Evolutionary conservation across 2,888 invertebrate genomes (phyloP).

Genomic region (Sycophila texana): DNA sequence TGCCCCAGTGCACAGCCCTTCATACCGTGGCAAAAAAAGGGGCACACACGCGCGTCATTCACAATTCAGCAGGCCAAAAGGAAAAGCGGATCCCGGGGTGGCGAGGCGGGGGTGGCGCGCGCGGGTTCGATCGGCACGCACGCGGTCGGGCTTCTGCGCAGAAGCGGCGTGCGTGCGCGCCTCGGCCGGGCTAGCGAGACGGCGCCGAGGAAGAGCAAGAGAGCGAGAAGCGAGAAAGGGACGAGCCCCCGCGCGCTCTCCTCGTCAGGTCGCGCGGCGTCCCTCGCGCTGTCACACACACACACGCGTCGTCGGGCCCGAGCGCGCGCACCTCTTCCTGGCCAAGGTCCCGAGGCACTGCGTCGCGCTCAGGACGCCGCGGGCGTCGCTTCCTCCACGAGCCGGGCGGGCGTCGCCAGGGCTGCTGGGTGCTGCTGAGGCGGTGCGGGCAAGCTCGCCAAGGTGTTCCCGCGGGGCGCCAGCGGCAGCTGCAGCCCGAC

Average conservation of each 20-base stretch:
- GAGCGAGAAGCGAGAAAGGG: not conserved
- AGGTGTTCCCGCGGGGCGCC: slow-evolving; percentile 71
- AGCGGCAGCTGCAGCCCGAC: slow-evolving; percentile 70
- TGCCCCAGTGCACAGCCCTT: not conserved
- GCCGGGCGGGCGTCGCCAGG: not conserved
- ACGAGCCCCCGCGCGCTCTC: not conserved
- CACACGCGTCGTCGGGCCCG: not conserved
- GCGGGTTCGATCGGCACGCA: not conserved
- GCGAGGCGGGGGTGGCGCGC: slow-evolving; percentile 3
- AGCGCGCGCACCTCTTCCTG: not conserved
- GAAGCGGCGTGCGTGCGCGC: not conserved
- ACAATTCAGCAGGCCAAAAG: too few relatives aligned
- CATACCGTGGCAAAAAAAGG: not conserved
- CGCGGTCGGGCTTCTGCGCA: slow-evolving; percentile 24
- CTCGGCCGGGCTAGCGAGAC: not conserved
- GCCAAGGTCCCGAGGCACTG: not conserved
- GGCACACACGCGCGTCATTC: not conserved
- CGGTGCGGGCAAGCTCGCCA: slow-evolving; percentile 59
- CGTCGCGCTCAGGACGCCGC: not conserved
- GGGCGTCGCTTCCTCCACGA: too few relatives aligned
- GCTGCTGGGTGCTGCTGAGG: not conserved
- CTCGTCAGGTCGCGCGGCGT: too few relatives aligned
- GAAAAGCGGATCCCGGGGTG: not conserved
- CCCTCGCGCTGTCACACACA: too few relatives aligned
- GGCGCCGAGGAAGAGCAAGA: not conserved